Percentiles rank a stretch among this genome's conserved stretches.
Conservation (phyloP, 1,140 invertebrate genomes). For the Neuroterus valhalla region DNA sequence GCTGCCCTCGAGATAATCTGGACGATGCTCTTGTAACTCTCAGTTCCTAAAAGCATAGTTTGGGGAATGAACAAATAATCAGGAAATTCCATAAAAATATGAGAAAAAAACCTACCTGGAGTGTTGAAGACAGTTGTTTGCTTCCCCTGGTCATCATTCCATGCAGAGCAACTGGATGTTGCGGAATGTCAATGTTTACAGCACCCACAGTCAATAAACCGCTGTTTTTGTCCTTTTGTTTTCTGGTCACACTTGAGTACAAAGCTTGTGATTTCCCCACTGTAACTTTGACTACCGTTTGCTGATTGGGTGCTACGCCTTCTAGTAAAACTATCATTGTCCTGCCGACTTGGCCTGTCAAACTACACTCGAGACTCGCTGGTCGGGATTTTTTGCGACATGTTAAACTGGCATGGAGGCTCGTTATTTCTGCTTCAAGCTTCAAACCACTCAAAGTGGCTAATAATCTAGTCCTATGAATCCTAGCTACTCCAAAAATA, state of each 20-base stretch:
- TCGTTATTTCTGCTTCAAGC: slow-evolving; percentile 91
- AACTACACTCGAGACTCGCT: slow-evolving; percentile 86
- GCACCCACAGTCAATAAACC: slow-evolving; percentile 91
- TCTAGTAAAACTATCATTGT: slow-evolving; percentile 95
- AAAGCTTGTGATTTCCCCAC: slow-evolving; percentile 94
- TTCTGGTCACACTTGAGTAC: slow-evolving; percentile 87
- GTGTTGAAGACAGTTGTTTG: slow-evolving; percentile 92
- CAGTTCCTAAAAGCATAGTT: slow-evolving; percentile 76
- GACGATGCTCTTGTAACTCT: slow-evolving; percentile 86
- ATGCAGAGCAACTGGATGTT: slow-evolving; percentile 96
- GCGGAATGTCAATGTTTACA: slow-evolving; percentile 95
- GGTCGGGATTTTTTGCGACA: slow-evolving; percentile 86
- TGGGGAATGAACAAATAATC: too few species aligned
- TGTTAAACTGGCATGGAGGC: slow-evolving; percentile 85
- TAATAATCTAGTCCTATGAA: slow-evolving; percentile 89
- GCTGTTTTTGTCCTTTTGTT: slow-evolving; percentile 90
- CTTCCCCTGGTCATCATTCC: slow-evolving; percentile 97
- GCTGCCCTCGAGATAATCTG: slow-evolving; percentile 79
- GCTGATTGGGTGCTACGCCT: slow-evolving; percentile 91
- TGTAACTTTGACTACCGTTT: slow-evolving; percentile 95
- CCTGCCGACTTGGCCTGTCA: slow-evolving; percentile 92
- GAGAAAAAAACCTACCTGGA: slow-evolving; percentile 79
- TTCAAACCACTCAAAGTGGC: slow-evolving; percentile 95
- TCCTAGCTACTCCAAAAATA: slow-evolving; percentile 92
- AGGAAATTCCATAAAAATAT: slow-evolving; percentile 20